Base-by-base conservation (phyloP, 2,888 invertebrate genomes). In the Bruchidius siliquastri region DNA sequence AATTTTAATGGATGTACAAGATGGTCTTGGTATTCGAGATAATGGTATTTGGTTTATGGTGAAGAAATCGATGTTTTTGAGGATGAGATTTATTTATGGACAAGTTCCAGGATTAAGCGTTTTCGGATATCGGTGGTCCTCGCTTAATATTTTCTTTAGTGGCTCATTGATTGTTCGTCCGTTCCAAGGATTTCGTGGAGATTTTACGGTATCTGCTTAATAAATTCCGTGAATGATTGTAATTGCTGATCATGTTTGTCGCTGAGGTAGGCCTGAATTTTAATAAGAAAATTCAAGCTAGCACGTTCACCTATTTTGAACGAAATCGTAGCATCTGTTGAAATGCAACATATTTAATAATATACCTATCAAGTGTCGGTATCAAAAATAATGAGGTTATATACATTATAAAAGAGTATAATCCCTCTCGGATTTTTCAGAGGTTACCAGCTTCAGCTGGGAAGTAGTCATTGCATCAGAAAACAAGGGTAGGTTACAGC, bases 1-100 rank as follows among this genome's bases (percentile, higher is more conserved):
- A 18, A 8, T 49, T 72, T 72, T 71, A 75, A 75, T 73, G 72
- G 72, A 69, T 6, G 49, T 32, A 73, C 75, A 75, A 71, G 73
- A 75, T 73, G 72, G 68, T 67, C 67, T 70, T 72, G 32, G 71
- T 73, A 30, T 74, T 67, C 49, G 18, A 71, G 67, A 74, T 72
- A 74, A 70, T 22, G 71, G 67, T 49, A 72, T 72, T 70, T 49
- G 49, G 49, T 49, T 49, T 49, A 49, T 49, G 13, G 49, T 49
- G 49, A 49, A 49, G 49, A 49, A 49, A 49, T 49, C 49, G 49
- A 49, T 49, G 49, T 49, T 49, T 49, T 49, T 4, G 49, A 49
- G 49, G 18, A 49, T 13, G 49, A 49, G 49, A 49, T 49, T 49
- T 49, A 49, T 49, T 49, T 49, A 49, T 49, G 3, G 13, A 49